A percentile compares a stretch with the other conserved stretches of the same genome.
Conservation (phyloP, 1,140 invertebrate species). For the Acyrthosiphon pisum region DNA sequence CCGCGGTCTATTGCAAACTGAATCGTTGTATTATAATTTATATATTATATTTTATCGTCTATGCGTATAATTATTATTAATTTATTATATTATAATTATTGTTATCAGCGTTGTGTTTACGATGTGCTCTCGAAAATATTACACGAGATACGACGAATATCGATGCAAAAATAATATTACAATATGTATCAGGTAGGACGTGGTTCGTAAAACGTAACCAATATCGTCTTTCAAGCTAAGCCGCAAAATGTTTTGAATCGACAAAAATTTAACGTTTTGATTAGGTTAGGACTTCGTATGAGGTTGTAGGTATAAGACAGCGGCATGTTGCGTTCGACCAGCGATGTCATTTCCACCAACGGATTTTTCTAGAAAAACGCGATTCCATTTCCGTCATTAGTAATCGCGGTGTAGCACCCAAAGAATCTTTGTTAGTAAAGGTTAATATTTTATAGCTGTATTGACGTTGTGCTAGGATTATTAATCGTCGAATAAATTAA, state of each 20-base stretch:
- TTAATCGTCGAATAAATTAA: background rate
- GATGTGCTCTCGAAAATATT: background rate
- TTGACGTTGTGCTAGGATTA: background rate
- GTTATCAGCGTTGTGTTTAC: background rate
- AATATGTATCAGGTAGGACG: background rate
- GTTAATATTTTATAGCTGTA: background rate
- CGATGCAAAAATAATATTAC: background rate
- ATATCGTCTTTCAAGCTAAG: background rate
- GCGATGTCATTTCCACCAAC: background rate
- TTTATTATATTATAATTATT: background rate
- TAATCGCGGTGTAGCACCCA: background rate
- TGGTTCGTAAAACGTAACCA: background rate
- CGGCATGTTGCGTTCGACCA: background rate
- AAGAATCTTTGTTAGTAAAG: background rate
- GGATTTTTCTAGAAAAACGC: background rate
- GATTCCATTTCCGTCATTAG: background rate
- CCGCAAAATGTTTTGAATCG: background rate
- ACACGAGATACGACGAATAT: background rate
- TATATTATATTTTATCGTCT: background rate
- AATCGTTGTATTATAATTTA: background rate
- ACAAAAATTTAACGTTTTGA: background rate
- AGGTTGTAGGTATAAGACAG: background rate
- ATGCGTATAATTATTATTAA: background rate
- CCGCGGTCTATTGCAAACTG: background rate
- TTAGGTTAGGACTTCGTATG: background rate